phyloP scores from a whole-genome alignment of 2,113 vertebrate species.

The Petaurus breviceps region DNA sequence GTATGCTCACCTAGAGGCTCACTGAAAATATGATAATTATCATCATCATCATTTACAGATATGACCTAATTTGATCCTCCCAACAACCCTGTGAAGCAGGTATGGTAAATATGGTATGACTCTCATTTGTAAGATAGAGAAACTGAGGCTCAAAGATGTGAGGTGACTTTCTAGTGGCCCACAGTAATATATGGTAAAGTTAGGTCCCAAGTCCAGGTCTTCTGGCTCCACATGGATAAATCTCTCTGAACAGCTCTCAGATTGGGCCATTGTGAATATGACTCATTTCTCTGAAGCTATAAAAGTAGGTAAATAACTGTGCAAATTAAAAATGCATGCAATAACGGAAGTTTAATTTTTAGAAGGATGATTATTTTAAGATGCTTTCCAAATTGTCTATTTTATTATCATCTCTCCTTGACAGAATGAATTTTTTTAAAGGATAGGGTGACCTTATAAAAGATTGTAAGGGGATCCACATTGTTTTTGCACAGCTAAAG shows the following conservation, averaged over 20 bases:
- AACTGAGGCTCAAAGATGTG: background rate
- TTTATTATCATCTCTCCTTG: slow-evolving; percentile 41
- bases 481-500: slow-evolving; percentile 78
- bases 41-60: background rate
- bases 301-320: background rate
- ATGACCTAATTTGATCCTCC: background rate
- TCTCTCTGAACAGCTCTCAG: background rate
- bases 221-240: background rate
- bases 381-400: background rate
- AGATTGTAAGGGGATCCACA: slow-evolving; percentile 70
- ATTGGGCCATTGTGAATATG: background rate
- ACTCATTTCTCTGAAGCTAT: background rate
- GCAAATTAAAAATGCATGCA: slow-evolving; percentile 29
- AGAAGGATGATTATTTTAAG: background rate
- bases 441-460: slow-evolving; percentile 74
- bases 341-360: background rate
- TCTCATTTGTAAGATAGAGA: background rate
- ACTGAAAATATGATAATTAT: background rate
- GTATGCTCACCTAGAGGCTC: background rate
- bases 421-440: slow-evolving; percentile 55
- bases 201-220: background rate
- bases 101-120: background rate
- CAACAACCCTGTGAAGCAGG: background rate
- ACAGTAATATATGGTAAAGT: background rate
- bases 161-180: background rate